Base-by-base conservation (phyloP, 2,888 invertebrate species). In the Troides oblongomaculatus region DNA sequence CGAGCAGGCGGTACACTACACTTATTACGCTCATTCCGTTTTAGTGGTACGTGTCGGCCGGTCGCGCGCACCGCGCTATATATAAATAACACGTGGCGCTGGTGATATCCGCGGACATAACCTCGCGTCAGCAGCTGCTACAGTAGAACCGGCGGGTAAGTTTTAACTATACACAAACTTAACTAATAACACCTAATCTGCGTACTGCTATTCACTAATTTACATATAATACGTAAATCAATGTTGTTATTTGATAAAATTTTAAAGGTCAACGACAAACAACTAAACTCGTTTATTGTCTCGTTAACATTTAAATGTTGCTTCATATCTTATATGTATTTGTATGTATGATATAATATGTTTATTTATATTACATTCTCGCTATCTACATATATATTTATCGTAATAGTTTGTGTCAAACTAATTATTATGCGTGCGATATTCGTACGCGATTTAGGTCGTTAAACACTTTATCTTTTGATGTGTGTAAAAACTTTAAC, bases 41-140 rank as follows among this genome's bases (percentile, higher is more conserved):
- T 87, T 80, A 84, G 85, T 83, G 84, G 79, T 78, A 82, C 85
- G 84, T 75, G 78, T 71, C 73, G 79, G 75, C 70, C 79, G 84
- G 83, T 83, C 81, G 86, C 79, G 81, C 76, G 74, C 72, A 74
- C 71, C 75, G 73, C 77, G 75, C 83, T 82, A 81, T 82, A 82
- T 81, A 78, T 84, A 83, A 82, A 85, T 81, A 30, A 76, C 89
- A 90, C 90, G 90, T 90, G 90, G 88, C 86, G 78, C 74, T 62
- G 39, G 83, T 83, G 84, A 81, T 21, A 79, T 80, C 39, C 81
- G 77, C 78, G 80, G 78, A 18, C n/a, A 81, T 79, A 79, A 79
- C 84, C 79, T 79, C 71, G 72, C 68, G 74, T 30, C 73, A 70
- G 71, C 72, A 74, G 72, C 72, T 71, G 70, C 66, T 67, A 74